Conservation (phyloP, 2,888 invertebrate species). For the Callimorpha dominula region DNA sequence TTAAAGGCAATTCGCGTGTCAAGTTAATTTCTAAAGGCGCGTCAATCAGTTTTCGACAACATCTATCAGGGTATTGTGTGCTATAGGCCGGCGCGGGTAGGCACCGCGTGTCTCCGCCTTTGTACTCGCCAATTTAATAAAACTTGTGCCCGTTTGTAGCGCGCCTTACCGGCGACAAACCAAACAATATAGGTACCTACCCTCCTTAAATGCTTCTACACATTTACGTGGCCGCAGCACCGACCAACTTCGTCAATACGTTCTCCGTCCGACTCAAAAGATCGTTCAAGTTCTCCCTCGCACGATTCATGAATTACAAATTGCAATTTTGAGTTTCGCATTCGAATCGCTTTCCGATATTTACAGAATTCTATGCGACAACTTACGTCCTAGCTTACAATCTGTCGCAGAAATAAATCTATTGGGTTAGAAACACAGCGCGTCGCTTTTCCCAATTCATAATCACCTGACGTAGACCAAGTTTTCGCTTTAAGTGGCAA, state of each 20-base stretch:
- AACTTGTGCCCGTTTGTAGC: constrained; percentile 47
- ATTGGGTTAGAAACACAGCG: constrained; percentile 59
- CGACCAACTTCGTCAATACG: constrained; percentile 62
- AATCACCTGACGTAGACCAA: constrained; percentile 73
- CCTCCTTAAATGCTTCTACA: constrained; percentile 49
- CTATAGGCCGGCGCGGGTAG: constrained; percentile 37
- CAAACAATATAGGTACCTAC: constrained; percentile 53
- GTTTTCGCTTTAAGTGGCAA: constrained; percentile 76
- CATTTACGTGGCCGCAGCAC: constrained; percentile 57
- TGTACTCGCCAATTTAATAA: constrained; percentile 61
- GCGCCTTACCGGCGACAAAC: constrained; percentile 47
- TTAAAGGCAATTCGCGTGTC: constrained; percentile 73
- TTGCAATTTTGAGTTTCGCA: constrained; percentile 64
- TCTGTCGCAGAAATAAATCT: constrained; percentile 67
- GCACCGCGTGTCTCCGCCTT: constrained; percentile 42
- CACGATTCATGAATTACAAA: constrained; percentile 68
- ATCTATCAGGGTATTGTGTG: constrained; percentile 61
- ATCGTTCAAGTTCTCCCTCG: constrained; percentile 62
- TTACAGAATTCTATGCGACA: constrained; percentile 59
- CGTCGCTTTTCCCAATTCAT: constrained; percentile 56
- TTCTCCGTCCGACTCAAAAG: constrained; percentile 60
- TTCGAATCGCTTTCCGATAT: constrained; percentile 66
- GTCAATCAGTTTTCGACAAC: constrained; percentile 76
- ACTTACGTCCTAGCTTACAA: constrained; percentile 63
- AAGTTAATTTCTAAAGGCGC: constrained; percentile 73